phyloP scores from a whole-genome alignment of 1,140 invertebrate genomes.

The Eumaeus atala region DNA sequence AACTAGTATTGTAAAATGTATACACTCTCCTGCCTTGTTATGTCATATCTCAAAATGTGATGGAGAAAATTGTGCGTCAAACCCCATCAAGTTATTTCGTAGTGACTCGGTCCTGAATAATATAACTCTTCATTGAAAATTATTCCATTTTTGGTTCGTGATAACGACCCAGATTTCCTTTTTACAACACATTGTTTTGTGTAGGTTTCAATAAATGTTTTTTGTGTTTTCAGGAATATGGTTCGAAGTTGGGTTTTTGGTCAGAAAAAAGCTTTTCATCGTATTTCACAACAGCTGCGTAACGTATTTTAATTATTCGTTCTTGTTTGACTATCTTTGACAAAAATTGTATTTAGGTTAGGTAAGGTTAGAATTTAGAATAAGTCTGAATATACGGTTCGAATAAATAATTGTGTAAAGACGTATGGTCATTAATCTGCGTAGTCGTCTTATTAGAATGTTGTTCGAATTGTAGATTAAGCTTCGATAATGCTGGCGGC shows the following conservation, averaged over 20 bases:
- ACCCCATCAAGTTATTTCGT: too few species aligned
- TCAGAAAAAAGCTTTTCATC: slow-evolving; percentile 46
- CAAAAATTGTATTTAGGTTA: slow-evolving; percentile 30
- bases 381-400: not conserved
- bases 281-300: slow-evolving; percentile 39
- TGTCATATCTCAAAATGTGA: too few species aligned
- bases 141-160: not conserved
- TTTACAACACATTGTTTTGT: not conserved
- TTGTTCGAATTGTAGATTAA: not conserved
- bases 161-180: not conserved
- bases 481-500: not conserved
- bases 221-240: slow-evolving; percentile 65
- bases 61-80: too few species aligned
- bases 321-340: slow-evolving; percentile 18
- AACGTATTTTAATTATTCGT: slow-evolving; percentile 23
- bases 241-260: slow-evolving; percentile 60
- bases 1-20: too few species aligned
- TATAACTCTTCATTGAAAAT: not conserved
- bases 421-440: not conserved
- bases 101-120: too few species aligned
- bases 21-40: too few species aligned
- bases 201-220: slow-evolving; percentile 27
- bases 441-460: not conserved
- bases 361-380: slow-evolving; percentile 17
- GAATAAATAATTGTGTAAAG: not conserved